Evolutionary conservation across 2,113 vertebrate genomes (phyloP).

Genomic region (Ictidomys tridecemlineatus): DNA sequence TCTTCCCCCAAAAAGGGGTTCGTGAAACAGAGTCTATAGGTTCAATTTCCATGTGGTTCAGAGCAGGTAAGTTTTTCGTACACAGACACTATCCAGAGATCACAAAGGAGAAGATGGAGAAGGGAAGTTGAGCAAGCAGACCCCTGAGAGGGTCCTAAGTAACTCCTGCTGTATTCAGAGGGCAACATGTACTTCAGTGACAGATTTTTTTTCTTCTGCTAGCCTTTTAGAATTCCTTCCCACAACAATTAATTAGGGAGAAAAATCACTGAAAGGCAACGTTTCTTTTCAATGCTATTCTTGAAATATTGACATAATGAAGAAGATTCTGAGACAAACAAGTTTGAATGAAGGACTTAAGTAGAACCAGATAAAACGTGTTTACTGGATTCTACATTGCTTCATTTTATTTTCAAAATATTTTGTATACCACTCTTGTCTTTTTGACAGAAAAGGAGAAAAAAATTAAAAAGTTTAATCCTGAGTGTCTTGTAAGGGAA

Average conservation of each 20-base stretch:
- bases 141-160: neutral
- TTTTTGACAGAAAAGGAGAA: neutral
- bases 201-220: neutral
- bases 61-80: neutral
- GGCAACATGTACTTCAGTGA: neutral
- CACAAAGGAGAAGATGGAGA: neutral
- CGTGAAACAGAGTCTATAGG: neutral
- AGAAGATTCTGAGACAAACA: slow-evolving; percentile 20
- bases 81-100: neutral
- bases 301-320: slow-evolving; percentile 59
- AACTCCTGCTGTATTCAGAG: neutral
- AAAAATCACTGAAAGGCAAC: slow-evolving; percentile 38
- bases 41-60: neutral
- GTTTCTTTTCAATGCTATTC: slow-evolving; percentile 19
- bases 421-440: neutral
- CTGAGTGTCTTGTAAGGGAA: neutral
- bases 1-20: neutral
- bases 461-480: neutral
- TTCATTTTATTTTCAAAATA: slow-evolving; percentile 63
- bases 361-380: slow-evolving; percentile 16
- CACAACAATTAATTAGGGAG: slow-evolving; percentile 34
- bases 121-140: accelerated
- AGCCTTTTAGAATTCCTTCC: slow-evolving; percentile 35
- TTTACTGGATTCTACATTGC: neutral
- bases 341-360: slow-evolving; percentile 57